A percentile compares a stretch with the other conserved stretches of the same genome.
Evolutionary conservation across 2,888 invertebrate genomes (phyloP).

Genomic region (Latheticus oryzae): DNA sequence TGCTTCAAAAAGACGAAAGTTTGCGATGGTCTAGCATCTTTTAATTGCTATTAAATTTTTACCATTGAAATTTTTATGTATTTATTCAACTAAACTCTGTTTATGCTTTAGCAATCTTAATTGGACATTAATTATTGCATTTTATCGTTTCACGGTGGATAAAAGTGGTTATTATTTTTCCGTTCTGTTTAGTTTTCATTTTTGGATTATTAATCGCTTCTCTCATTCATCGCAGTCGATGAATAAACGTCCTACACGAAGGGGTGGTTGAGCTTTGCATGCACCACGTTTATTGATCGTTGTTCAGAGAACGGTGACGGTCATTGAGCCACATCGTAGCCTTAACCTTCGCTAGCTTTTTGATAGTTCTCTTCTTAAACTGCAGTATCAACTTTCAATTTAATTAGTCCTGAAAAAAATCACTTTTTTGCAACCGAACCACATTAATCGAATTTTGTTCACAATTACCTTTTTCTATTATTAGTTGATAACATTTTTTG

Average conservation of each 20-base stretch:
- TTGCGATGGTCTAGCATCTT: constrained; percentile 2
- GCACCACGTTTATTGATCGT: constrained; percentile 42
- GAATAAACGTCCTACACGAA: constrained; percentile 32
- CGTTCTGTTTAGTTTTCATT: constrained; percentile 22
- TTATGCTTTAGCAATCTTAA: constrained; percentile 17
- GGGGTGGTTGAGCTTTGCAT: constrained; percentile 35
- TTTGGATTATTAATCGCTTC: constrained; percentile 18
- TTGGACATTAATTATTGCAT: constrained; percentile 22
- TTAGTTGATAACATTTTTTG: too few relatives aligned
- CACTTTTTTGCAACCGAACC: too few relatives aligned
- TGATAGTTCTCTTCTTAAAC: too few relatives aligned
- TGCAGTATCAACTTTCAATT: too few relatives aligned
- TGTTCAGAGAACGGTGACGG: constrained; percentile 40
- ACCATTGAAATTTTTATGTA: too few relatives aligned
- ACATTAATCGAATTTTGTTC: too few relatives aligned
- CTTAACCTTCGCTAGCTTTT: constrained; percentile 46
- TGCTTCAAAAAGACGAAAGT: constrained; percentile 1
- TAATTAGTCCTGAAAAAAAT: too few relatives aligned
- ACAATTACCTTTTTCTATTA: too few relatives aligned
- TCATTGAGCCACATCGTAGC: constrained; percentile 48
- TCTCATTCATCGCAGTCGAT: constrained; percentile 32
- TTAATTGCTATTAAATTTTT: too few relatives aligned
- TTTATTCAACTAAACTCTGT: constrained; percentile 19
- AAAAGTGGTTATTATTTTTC: constrained; percentile 24
- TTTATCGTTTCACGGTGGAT: constrained; percentile 30